Base-by-base conservation (phyloP, 2,113 vertebrate species). In the Penelope pileata region DNA sequence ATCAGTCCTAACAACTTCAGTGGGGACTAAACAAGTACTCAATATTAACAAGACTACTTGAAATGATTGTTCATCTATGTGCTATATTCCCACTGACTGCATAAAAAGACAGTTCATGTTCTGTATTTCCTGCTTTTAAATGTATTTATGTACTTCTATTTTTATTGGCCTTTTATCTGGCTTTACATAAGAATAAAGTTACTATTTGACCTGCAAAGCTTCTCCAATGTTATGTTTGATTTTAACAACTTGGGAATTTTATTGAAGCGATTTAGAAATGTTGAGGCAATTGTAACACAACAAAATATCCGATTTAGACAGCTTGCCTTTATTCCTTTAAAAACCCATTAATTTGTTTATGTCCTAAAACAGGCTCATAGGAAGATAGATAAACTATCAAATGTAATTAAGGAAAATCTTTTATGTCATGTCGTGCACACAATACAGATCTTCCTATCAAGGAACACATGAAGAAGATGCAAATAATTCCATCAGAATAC, bases 231-330 rank as follows among this genome's bases (percentile, higher is more conserved):
- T 93, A 6, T 6, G 56, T 54, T 86, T 80, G 21, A 94, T 76
- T 96, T 72, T n/a, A 69, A n/a, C 51, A 80, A 63, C 93, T 86
- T 91, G n/a, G 38, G 30, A 74, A 77, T 93, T 94, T 95, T 90
- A 95, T 64, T 91, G 60, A 64, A 75, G 38, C 12, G 92, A 83
- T 90, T 91, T 80, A 91, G n/a, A 95, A 89, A 90, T n/a, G 42
- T 47, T 85, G 27, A 68, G 84, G 17, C 38, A 81, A 56, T 88
- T 94, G 70, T 38, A 94, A 73, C 50, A 74, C 40, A 85, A 60
- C 22, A 47, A 48, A 95, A 43, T 84, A 89, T 66, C 69, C 54
- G 27, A 13, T 69, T 38, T 75, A 92, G 48, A 85, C 62, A 76
- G 42, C 58, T 90, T 58, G 36, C 42, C 40, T 93, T 97, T 86